Conservation (phyloP, 2,797 vertebrate genomes). For the Catharus ustulatus region DNA sequence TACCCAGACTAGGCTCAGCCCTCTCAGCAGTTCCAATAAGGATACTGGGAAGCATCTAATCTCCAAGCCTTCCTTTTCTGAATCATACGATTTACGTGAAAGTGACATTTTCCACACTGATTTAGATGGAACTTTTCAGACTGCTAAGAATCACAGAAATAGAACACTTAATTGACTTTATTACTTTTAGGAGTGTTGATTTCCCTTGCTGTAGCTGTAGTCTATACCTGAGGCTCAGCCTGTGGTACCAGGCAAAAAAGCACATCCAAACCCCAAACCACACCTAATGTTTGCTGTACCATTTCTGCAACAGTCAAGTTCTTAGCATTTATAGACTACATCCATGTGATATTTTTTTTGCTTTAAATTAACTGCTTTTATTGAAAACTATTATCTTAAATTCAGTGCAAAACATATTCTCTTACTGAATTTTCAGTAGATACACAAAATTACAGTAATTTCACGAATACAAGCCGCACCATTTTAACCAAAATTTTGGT, state of each 20-base stretch:
- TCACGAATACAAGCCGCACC: no score
- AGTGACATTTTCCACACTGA: background rate
- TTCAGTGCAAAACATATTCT: background rate
- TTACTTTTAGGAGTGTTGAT: background rate
- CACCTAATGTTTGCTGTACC: accelerated
- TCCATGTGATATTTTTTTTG: background rate
- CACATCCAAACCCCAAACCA: background rate
- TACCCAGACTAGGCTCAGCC: background rate
- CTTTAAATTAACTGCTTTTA: background rate
- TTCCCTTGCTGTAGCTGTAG: background rate
- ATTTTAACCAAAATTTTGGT: no score
- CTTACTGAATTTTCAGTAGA: background rate
- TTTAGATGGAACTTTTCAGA: background rate
- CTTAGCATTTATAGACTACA: background rate
- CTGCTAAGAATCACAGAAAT: background rate
- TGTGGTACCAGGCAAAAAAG: background rate
- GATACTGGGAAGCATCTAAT: background rate
- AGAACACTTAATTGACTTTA: background rate
- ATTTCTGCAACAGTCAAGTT: background rate
- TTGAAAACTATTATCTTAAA: background rate
- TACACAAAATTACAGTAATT: background rate
- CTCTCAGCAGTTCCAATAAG: background rate
- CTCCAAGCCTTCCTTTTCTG: background rate
- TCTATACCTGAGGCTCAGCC: background rate
- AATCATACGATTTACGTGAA: background rate